phyloP scores from a whole-genome alignment of 1,140 invertebrate species.

The Homarus americanus region DNA sequence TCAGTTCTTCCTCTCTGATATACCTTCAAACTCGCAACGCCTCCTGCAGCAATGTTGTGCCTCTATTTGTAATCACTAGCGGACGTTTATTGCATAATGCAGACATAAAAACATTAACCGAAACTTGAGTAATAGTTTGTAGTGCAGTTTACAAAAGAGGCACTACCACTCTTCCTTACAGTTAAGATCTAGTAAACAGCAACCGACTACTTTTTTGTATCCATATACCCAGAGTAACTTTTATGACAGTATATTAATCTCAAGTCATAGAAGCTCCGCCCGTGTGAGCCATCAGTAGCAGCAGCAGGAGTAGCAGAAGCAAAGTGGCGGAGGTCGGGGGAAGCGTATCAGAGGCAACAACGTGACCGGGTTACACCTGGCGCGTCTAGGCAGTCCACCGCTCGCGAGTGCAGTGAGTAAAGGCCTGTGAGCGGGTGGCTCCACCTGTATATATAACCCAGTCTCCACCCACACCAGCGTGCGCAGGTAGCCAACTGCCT shows the following conservation, averaged over 20 bases:
- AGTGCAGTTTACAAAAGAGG: background rate
- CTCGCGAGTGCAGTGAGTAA: background rate
- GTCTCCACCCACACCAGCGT: conserved; percentile 21
- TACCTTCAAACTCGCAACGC: background rate
- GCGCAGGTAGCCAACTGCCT: background rate
- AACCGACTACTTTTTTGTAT: background rate
- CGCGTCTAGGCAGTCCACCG: background rate
- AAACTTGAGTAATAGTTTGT: background rate
- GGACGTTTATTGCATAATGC: background rate
- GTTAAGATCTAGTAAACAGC: background rate
- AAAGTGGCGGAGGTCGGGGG: background rate
- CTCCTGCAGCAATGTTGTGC: background rate
- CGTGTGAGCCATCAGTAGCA: background rate
- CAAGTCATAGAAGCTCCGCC: background rate
- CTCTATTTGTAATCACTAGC: background rate
- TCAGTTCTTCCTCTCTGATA: background rate
- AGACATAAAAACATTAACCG: background rate
- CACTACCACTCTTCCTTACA: background rate
- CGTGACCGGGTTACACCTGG: background rate
- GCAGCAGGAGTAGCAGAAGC: background rate
- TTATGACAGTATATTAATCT: background rate
- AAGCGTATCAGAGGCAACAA: background rate
- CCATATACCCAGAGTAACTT: background rate
- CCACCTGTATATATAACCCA: conserved; percentile 25
- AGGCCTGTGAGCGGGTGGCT: background rate